Evolutionary conservation across 2,797 vertebrate species (phyloP), one percentile per base, ranked within the genome.

Genomic region (Falco concolor): DNA sequence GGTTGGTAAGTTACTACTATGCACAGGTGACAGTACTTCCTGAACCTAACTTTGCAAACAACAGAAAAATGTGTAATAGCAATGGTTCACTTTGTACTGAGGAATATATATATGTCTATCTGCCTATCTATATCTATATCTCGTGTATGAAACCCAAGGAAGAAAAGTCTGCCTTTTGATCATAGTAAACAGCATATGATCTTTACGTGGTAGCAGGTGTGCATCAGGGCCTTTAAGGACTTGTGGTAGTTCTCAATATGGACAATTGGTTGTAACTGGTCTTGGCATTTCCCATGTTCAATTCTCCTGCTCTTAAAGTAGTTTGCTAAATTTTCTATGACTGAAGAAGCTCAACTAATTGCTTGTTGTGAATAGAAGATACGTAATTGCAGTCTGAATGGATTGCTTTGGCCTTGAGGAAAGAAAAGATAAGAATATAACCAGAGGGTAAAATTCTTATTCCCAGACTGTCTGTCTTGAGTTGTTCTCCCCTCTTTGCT

Each of bases 1-100:
- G 70, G 97, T 98, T 89, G 98, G 99, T 99, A 90, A 96, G 98
- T 92, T 38, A 24, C 95, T 88, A 25, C 65, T 81, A 13, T 7
- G 0, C n/a, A 1, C 45, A 93, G 92, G 94, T 87, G 89, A 59
- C 84, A 40, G 53, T 4, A 59, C 12, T 8, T 52, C 50, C 34
- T 60, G 17, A 45, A 9, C 47, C 52, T 34, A 13, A 24, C 34
- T 44, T 72, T 34, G 59, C 25, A 20, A 57, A 2, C 1, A 30
- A 6, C 36, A 70, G 6, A 3, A 23, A 45, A 54, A 5, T 28
- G 13, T 8, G 52, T 14, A 8, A 30, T 27, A 1, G 21, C 13
- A 32, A 17, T 8, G 11, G 5, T 54, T 72, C 61, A 38, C 54
- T 36, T n/a, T 25, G 16, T 17, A 1, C 28, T 7, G 9, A 64